These are phyloP conservation scores for Cistogaster globosa DNA, from an alignment of 2,888 invertebrate species.

Conservation along the genomic window DNA sequence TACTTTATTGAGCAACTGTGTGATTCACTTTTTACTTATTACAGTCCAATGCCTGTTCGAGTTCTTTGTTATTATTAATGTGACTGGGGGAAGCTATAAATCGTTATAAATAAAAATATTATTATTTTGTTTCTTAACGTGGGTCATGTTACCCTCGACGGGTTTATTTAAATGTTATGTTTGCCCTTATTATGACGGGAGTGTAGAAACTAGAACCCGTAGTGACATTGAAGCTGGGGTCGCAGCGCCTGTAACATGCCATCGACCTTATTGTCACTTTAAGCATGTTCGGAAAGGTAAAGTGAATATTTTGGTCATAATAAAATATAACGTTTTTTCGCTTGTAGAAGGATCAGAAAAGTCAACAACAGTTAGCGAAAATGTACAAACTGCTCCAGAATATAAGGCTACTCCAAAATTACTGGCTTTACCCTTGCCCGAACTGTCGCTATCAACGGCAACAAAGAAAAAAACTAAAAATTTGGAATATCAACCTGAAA, in stretches of 20 bases:
- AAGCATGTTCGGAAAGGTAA: constrained; percentile 91
- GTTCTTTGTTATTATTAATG: constrained; percentile 63
- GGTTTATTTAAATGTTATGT: constrained; percentile 93
- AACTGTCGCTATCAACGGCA: constrained; percentile 72
- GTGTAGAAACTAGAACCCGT: constrained; percentile 83
- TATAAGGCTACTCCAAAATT: constrained; percentile 81
- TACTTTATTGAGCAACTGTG: constrained; percentile 55
- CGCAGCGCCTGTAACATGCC: constrained; percentile 94
- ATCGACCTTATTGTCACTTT: constrained; percentile 96
- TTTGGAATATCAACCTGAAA: constrained; percentile 82
- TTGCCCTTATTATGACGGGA: constrained; percentile 92
- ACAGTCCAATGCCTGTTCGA: constrained; percentile 43
- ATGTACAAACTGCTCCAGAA: constrained; percentile 73
- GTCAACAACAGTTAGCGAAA: constrained; percentile 4
- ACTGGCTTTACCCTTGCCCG: constrained; percentile 78
- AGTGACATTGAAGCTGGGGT: constrained; percentile 81
- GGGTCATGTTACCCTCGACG: constrained; percentile 92
- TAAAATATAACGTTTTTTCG: neutral
- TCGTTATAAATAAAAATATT: constrained; percentile 21
- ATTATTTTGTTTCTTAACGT: constrained; percentile 60
- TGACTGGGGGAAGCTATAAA: neutral
- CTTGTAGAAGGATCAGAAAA: constrained; percentile 75
- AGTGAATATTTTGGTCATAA: neutral
- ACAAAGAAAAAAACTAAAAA: constrained; percentile 77
- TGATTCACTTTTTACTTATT: neutral